Base-by-base conservation (phyloP, 2,888 invertebrate species). In the Belgica antarctica region DNA sequence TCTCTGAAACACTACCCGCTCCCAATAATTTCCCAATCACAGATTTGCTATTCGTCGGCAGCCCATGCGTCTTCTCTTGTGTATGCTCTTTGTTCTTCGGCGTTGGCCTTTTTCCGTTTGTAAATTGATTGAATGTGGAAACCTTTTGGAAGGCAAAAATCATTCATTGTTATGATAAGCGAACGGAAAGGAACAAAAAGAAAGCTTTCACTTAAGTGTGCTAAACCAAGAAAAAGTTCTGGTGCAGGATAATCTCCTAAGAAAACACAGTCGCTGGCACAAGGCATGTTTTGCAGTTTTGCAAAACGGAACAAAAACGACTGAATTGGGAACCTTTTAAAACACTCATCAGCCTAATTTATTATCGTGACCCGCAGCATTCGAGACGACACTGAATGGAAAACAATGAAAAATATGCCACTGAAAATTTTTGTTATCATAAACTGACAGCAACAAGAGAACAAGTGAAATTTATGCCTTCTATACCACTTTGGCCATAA, bases 341-440 rank as follows among this genome's bases (percentile, higher is more conserved):
- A 31, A 12, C 34, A 8, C 34, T 46, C 46, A 46, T 46, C 46
- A 46, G 46, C 4, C 15, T 15, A 46, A 46, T n/a, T 46, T 46
- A 46, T 46, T 15, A 46, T 15, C 34, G 34, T 31, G 34, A 31
- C 34, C 12, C 12, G 12, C 5, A 46, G 46, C 46, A n/a, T n/a
- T 46, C 8, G 46, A 15, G 34, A 31, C 34, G 34, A 31, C 34
- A 31, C 34, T 31, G 34, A 31, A 31, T 31, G 34, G 34, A 31
- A 31, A 31, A 31, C 34, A 31, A 31, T 31, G 34, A 31, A 31
- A 31, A 46, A 46, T 46, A n/a, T 46, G 46, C 46, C 46, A 46
- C 15, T 15, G 46, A 15, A 46, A 46, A n/a, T 46, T 46, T 46
- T 7, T 4, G 46, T n/a, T 7, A 31, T 46, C 46, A 15, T 46